Percentiles rank a stretch among this genome's conserved stretches.
Conservation (phyloP, 2,113 vertebrate genomes). For the Corythoichthys intestinalis region DNA sequence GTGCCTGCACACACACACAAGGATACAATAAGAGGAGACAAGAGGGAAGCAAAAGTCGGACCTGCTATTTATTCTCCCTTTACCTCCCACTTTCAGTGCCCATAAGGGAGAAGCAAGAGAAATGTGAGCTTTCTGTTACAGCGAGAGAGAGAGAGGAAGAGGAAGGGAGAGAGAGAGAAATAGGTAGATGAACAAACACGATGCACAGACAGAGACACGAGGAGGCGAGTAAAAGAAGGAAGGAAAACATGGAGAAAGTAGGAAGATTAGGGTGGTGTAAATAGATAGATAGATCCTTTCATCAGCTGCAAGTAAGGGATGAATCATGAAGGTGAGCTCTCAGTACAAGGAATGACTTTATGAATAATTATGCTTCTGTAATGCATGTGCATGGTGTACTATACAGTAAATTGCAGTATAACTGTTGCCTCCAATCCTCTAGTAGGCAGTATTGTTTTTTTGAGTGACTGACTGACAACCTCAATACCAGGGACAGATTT, state of each 20-base stretch:
- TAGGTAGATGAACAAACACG: slow-evolving; percentile 41
- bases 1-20: background rate
- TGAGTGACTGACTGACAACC: background rate
- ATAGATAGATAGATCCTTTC: slow-evolving; percentile 15
- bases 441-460: background rate
- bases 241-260: slow-evolving; percentile 16
- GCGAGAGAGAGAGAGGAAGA: slow-evolving; percentile 19
- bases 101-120: slow-evolving; percentile 34
- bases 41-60: slow-evolving; percentile 14
- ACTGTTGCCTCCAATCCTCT: background rate
- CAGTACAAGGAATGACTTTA: background rate
- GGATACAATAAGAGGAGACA: slow-evolving; percentile 22
- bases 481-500: background rate
- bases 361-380: background rate
- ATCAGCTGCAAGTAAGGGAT: slow-evolving; percentile 35
- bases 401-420: background rate
- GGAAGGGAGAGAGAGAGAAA: slow-evolving; percentile 20
- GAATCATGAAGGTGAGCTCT: slow-evolving; percentile 64
- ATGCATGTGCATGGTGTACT: background rate
- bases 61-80: slow-evolving; percentile 33
- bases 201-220: slow-evolving; percentile 41
- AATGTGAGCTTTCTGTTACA: slow-evolving; percentile 64
- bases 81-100: slow-evolving; percentile 31
- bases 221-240: slow-evolving; percentile 41
- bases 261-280: slow-evolving; percentile 10